Percentiles rank a stretch among this genome's conserved stretches.
Evolutionary conservation across 2,113 vertebrate genomes (phyloP).

Genomic region (Potamarius usumacintae): DNA sequence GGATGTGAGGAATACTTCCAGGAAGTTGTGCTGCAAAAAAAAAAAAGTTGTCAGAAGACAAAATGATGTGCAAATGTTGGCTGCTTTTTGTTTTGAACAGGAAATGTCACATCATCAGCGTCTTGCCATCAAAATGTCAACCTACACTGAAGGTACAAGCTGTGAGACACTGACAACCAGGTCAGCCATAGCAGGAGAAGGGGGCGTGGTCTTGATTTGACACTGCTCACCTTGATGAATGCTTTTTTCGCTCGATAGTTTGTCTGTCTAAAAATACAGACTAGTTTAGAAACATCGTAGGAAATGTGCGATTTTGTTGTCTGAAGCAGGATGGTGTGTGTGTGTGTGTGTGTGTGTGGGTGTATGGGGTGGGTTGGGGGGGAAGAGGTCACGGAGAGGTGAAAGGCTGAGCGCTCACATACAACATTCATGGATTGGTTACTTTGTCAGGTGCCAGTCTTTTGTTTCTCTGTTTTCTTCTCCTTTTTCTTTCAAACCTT

Average conservation of each 20-base stretch:
- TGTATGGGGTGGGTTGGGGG: conserved; percentile 43
- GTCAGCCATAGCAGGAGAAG: background rate
- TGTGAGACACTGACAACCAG: background rate
- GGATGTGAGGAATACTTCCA: background rate
- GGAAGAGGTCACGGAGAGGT: conserved; percentile 65
- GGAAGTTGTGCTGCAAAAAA: background rate
- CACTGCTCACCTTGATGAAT: conserved; percentile 35
- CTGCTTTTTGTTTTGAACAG: background rate
- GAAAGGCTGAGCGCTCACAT: conserved; percentile 63
- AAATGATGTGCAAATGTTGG: background rate
- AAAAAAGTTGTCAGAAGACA: background rate
- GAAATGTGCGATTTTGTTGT: background rate
- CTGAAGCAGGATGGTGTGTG: background rate
- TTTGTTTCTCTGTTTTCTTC: conserved; percentile 50
- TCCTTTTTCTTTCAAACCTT: conserved; percentile 22
- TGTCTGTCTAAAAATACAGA: background rate
- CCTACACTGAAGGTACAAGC: background rate
- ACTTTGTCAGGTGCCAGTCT: conserved; percentile 55
- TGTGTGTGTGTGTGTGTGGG: background rate
- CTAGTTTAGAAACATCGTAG: background rate
- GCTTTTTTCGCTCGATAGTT: background rate
- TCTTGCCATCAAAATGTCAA: background rate
- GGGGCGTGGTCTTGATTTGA: conserved; percentile 18
- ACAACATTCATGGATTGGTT: conserved; percentile 56
- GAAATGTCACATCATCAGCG: background rate